Percentiles rank a stretch among this genome's conserved stretches.
These are phyloP conservation scores for Esox masquinongy DNA, from an alignment of 2,797 vertebrate genomes.

Conservation along the genomic window DNA sequence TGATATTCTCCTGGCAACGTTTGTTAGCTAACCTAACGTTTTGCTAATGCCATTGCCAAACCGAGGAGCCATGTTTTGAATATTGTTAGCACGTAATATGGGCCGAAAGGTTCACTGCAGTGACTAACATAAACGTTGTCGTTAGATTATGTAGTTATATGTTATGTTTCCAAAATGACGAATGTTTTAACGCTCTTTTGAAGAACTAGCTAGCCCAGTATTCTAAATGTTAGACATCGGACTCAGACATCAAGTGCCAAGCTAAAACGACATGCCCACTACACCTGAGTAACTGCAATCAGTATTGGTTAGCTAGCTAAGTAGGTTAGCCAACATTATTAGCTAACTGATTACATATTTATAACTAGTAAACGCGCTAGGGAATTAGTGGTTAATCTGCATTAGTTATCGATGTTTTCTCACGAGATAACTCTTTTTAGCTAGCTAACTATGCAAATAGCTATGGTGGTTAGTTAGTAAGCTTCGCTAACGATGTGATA, in stretches of 20 bases:
- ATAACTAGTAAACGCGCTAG: neutral
- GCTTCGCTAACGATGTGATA: neutral
- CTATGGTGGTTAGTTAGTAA: neutral
- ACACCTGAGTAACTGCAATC: no score
- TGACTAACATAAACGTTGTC: neutral
- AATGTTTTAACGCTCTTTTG: no score
- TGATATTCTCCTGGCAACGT: neutral
- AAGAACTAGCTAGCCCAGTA: neutral
- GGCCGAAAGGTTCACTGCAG: neutral
- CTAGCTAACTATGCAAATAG: neutral
- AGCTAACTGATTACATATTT: no score
- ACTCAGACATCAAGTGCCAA: constrained; percentile 1
- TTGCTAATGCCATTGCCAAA: neutral
- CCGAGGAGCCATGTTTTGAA: neutral
- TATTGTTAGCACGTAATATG: neutral
- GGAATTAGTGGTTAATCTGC: neutral
- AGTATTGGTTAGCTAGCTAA: neutral
- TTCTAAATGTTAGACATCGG: neutral
- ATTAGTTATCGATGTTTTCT: neutral
- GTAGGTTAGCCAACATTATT: no score
- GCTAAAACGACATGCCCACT: neutral
- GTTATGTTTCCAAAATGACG: no score
- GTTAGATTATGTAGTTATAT: no score
- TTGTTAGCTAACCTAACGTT: neutral
- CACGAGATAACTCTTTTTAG: neutral